These are phyloP conservation scores for Phoenicopterus ruber DNA, from an alignment of 2,113 vertebrate genomes.

Conservation along the genomic window DNA sequence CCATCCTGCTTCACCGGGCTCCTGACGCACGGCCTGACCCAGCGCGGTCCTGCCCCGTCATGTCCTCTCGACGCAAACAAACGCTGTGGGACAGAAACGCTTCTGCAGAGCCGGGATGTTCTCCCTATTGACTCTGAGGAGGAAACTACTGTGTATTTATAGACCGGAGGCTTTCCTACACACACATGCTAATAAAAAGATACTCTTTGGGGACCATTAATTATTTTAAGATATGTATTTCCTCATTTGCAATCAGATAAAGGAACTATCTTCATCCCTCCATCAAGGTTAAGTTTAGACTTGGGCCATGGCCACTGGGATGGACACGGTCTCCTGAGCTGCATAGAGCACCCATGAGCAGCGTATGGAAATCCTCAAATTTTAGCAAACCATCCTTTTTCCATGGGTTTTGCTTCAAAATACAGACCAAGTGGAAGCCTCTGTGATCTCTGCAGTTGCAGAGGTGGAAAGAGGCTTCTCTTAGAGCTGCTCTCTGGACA, in stretches of 20 bases:
- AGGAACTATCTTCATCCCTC: neutral
- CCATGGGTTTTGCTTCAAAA: neutral
- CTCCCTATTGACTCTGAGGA: neutral
- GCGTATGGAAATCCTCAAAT: neutral
- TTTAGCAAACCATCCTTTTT: neutral
- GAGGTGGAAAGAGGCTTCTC: neutral
- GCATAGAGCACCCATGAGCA: neutral
- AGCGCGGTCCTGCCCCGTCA: neutral
- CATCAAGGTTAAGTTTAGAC: neutral
- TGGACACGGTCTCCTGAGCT: neutral
- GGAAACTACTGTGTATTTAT: conserved; percentile 13
- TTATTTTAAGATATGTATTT: conserved; percentile 29
- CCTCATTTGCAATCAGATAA: conserved; percentile 17
- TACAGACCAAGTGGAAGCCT: neutral
- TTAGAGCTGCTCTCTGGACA: neutral
- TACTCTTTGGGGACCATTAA: neutral
- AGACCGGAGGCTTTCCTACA: neutral
- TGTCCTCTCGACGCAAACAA: neutral
- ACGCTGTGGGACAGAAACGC: neutral
- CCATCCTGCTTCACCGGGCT: neutral
- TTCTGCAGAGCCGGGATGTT: neutral
- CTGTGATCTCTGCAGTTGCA: neutral
- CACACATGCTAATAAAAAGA: neutral
- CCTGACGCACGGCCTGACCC: neutral
- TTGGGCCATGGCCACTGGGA: neutral